These are phyloP conservation scores for Hyles lineata DNA, from an alignment of 2,888 invertebrate species.

Conservation along the genomic window DNA sequence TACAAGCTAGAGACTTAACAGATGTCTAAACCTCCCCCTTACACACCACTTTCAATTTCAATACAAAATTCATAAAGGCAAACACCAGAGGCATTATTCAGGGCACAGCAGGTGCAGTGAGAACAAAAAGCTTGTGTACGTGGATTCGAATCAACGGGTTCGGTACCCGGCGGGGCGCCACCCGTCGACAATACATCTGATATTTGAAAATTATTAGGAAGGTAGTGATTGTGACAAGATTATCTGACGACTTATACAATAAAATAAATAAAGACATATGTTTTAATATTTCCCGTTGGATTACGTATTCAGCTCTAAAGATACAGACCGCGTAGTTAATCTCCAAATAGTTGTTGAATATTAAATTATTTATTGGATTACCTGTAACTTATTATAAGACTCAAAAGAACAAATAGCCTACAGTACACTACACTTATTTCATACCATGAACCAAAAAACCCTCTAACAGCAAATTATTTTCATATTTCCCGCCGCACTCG, in stretches of 20 bases:
- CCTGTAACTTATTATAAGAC: too few species aligned
- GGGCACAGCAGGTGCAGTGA: constrained; percentile 63
- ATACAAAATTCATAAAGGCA: constrained; percentile 37
- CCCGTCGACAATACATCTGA: constrained; percentile 16
- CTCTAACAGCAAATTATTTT: background rate
- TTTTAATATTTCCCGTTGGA: background rate
- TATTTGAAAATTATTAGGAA: background rate
- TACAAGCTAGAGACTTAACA: background rate
- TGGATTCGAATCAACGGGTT: constrained; percentile 25
- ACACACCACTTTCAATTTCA: constrained; percentile 30
- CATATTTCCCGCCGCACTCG: background rate
- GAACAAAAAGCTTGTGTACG: constrained; percentile 42
- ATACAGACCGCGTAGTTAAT: too few species aligned
- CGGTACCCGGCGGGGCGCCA: constrained; percentile 29
- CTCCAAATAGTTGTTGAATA: too few species aligned
- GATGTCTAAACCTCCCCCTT: background rate
- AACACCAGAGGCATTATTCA: constrained; percentile 60
- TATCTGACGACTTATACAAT: background rate
- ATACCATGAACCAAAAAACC: background rate
- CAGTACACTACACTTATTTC: background rate
- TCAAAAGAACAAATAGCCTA: background rate
- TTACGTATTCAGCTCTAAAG: background rate
- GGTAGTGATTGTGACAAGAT: background rate
- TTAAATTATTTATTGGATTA: background rate
- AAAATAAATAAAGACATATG: background rate